A percentile compares a stretch with the other conserved stretches of the same genome.
Conservation (phyloP, 2,888 invertebrate genomes). For the Thymelicus sylvestris region DNA sequence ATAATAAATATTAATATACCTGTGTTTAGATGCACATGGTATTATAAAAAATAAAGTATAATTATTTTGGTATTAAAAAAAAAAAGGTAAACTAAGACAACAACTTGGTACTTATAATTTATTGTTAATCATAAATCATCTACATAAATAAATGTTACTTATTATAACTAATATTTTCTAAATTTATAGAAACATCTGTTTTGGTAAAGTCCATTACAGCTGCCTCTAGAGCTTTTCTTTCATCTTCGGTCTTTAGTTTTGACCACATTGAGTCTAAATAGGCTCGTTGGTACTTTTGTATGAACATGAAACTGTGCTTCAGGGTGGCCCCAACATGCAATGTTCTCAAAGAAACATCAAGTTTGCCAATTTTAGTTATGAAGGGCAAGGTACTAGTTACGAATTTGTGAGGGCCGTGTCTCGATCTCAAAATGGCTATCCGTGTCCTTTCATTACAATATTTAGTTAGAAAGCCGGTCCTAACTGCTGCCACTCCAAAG, state of each 20-base stretch:
- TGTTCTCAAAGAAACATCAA: slow-evolving; percentile 86
- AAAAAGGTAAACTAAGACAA: not conserved
- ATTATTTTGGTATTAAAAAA: too few species aligned
- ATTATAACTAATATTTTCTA: slow-evolving; percentile 62
- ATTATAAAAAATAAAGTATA: too few species aligned
- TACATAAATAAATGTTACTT: too few species aligned
- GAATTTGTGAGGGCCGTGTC: slow-evolving; percentile 91
- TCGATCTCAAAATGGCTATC: slow-evolving; percentile 88
- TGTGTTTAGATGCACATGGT: too few species aligned
- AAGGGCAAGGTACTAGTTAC: slow-evolving; percentile 88
- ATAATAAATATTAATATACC: too few species aligned
- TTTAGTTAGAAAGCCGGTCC: slow-evolving; percentile 89
- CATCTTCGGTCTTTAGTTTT: slow-evolving; percentile 85
- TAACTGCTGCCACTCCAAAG: slow-evolving; percentile 89
- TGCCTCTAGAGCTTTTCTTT: slow-evolving; percentile 83
- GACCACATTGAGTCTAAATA: slow-evolving; percentile 87
- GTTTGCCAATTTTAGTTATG: slow-evolving; percentile 87
- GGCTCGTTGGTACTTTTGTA: slow-evolving; percentile 87
- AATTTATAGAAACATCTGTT: slow-evolving; percentile 75
- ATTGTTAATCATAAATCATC: not conserved
- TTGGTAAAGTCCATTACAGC: slow-evolving; percentile 77
- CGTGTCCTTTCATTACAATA: slow-evolving; percentile 91
- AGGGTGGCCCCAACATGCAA: slow-evolving; percentile 91
- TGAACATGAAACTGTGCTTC: slow-evolving; percentile 90
- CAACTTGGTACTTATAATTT: not conserved